These are phyloP conservation scores for Neoseiulus cucumeris DNA, from an alignment of 1,140 invertebrate genomes.

Conservation along the genomic window DNA sequence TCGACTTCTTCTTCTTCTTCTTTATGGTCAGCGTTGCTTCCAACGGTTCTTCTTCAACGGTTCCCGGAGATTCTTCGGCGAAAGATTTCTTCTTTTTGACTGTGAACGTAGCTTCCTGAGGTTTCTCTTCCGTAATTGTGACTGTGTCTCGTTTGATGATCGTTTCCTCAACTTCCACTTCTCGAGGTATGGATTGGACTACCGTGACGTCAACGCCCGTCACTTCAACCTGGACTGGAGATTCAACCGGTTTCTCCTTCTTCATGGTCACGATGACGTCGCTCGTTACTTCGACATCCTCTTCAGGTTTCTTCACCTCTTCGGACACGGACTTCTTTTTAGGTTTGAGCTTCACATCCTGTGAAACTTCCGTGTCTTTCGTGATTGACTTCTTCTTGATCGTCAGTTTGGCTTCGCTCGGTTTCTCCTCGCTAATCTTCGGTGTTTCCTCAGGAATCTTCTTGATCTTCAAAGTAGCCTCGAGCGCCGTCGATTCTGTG, in stretches of 20 bases:
- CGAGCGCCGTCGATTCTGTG: conserved; percentile 9
- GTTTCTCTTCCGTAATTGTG: conserved; percentile 21
- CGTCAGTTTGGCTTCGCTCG: conserved; percentile 15
- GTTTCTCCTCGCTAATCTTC: conserved; percentile 26
- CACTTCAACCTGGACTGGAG: conserved; percentile 9
- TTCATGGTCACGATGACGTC: conserved; percentile 16
- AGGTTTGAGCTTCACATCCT: conserved; percentile 9
- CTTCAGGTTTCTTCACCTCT: conserved; percentile 16
- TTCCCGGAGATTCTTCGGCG: conserved; percentile 16
- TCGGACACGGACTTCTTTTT: not conserved
- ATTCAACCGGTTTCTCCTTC: conserved; percentile 13
- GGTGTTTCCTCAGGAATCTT: conserved; percentile 25
- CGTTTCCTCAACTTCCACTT: conserved; percentile 15
- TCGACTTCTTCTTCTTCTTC: not conserved
- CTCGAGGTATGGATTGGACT: not conserved
- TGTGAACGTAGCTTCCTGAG: conserved; percentile 13
- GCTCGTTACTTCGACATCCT: conserved; percentile 15
- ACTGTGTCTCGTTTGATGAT: conserved; percentile 15
- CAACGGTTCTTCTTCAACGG: not conserved
- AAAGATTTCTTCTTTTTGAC: conserved; percentile 13
- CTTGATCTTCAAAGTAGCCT: conserved; percentile 12
- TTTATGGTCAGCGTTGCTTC: not conserved
- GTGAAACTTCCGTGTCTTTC: not conserved
- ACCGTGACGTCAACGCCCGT: not conserved
- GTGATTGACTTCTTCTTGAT: not conserved